Base-by-base conservation (phyloP, 1,140 invertebrate species). In the Rhynchophorus ferrugineus region DNA sequence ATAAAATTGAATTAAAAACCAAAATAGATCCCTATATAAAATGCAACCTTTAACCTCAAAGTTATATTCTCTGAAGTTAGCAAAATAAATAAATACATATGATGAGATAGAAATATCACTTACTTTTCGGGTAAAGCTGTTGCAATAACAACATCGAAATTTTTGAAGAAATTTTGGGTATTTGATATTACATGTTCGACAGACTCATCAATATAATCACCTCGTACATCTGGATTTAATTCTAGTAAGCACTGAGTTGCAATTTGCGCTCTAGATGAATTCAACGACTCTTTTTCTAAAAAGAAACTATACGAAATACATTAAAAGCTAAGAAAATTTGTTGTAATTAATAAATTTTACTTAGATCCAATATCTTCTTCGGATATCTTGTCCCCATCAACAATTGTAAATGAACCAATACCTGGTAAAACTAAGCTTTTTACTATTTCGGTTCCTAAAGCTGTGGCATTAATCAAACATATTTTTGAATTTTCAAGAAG, bases 401-500 rank as follows among this genome's bases (percentile, higher is more conserved):
- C 83, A 60, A 98, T 91, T 0, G 93, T 97, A 60, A 98, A 93
- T n/a, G 89, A 85, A 49, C 95, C 93, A 63, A 98, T 86, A 9
- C 94, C 95, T 45, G 95, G 93, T 21, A 98, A 73, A 13, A 98
- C 86, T 8, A 98, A 76, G 41, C 91, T 92, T 73, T 98, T 98
- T 17, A 98, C 71, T 44, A 91, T 85, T 78, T 99, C 96, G 35
- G 92, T 95, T 21, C 95, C 95, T 44, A 94, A 78, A 7, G 90
- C 91, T 47, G 85, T 94, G 1, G 92, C 92, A 76, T 97, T 96
- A 54, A 98, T 88, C 3, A 98, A 66, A 69, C 96, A 99, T 63
- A 98, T 80, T 71, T 90, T 85, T 19, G 91, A 84, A 44, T 75
- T 75, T 77, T 98, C 95, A 34, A 98, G 73, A 6, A 85, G 76